Conservation (phyloP, 2,888 invertebrate species). For the Melikaiella ostensackeni region DNA sequence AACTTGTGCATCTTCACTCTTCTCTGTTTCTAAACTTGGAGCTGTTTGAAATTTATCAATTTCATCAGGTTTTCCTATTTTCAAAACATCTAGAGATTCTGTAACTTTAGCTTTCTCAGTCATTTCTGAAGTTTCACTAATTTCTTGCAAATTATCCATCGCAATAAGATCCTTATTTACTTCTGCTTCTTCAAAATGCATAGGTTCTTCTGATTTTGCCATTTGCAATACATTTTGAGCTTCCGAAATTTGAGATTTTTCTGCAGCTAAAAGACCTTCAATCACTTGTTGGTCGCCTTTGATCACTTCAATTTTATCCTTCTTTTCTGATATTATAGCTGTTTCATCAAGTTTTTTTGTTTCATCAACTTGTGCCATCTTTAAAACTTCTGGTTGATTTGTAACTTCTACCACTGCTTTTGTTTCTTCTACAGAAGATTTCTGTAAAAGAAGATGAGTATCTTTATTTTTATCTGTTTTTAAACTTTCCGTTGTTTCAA, state of each 20-base stretch:
- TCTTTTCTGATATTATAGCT: neutral
- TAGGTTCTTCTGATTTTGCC: too few relatives aligned
- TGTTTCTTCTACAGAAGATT: neutral
- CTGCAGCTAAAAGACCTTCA: neutral
- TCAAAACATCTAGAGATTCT: neutral
- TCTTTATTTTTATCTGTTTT: constrained; percentile 7
- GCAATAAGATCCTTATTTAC: too few relatives aligned
- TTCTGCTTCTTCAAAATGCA: too few relatives aligned
- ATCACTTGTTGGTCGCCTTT: neutral
- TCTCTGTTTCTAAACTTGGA: neutral
- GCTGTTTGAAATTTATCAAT: neutral
- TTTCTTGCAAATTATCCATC: neutral
- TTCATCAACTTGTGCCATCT: constrained; percentile 1
- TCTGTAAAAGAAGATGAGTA: neutral
- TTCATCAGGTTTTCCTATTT: neutral
- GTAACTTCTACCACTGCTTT: neutral
- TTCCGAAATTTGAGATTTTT: too few relatives aligned
- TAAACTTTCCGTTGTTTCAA: neutral
- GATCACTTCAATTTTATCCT: neutral
- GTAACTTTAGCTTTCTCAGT: neutral
- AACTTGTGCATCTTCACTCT: neutral
- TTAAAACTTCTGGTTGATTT: neutral
- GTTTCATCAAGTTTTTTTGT: neutral
- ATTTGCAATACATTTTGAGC: too few relatives aligned
- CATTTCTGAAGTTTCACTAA: neutral